Evolutionary conservation across 92 coral and sea anemone species (phyloP).

Genomic region (Parazoanthus atlanticus): DNA sequence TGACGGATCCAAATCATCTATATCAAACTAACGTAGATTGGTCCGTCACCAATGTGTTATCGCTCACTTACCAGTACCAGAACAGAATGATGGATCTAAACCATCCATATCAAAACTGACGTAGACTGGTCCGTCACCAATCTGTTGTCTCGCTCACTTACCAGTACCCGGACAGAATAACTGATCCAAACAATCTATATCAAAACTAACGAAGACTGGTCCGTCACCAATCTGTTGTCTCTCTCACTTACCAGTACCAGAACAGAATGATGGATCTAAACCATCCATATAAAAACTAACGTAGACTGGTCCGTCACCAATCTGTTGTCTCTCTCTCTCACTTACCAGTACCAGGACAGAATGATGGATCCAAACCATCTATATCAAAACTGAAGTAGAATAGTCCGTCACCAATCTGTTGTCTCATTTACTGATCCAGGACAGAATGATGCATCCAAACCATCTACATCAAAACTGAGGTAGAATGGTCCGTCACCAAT

Average conservation of each 20-base stretch:
- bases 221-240: slow-evolving; percentile 21
- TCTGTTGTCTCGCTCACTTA: slow-evolving; percentile 39
- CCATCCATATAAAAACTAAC: slow-evolving; percentile 61
- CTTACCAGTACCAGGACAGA: slow-evolving; percentile 62
- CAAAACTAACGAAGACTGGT: slow-evolving; percentile 63
- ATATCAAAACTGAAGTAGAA: slow-evolving; percentile 63
- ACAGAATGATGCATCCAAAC: slow-evolving; percentile 42
- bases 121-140: slow-evolving; percentile 70
- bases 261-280: slow-evolving; percentile 62
- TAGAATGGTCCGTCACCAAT: slow-evolving; percentile 55
- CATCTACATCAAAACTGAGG: slow-evolving; percentile 61
- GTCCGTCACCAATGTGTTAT: slow-evolving; percentile 32
- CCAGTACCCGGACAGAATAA: slow-evolving; percentile 12
- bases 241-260: slow-evolving; percentile 69
- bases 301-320: slow-evolving; percentile 72
- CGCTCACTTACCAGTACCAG: slow-evolving; percentile 69
- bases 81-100: slow-evolving; percentile 61
- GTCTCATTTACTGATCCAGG: slow-evolving; percentile 38
- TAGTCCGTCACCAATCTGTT: slow-evolving; percentile 36
- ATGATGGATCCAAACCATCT: slow-evolving; percentile 61
- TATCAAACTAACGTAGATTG: slow-evolving; percentile 61
- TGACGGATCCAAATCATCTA: slow-evolving; percentile 58
- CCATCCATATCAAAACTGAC: slow-evolving; percentile 63
- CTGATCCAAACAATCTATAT: slow-evolving; percentile 64
- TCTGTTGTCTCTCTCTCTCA: slow-evolving; percentile 58